These are phyloP conservation scores for Pogoniulus pusillus DNA, from an alignment of 2,797 vertebrate genomes.

Conservation along the genomic window DNA sequence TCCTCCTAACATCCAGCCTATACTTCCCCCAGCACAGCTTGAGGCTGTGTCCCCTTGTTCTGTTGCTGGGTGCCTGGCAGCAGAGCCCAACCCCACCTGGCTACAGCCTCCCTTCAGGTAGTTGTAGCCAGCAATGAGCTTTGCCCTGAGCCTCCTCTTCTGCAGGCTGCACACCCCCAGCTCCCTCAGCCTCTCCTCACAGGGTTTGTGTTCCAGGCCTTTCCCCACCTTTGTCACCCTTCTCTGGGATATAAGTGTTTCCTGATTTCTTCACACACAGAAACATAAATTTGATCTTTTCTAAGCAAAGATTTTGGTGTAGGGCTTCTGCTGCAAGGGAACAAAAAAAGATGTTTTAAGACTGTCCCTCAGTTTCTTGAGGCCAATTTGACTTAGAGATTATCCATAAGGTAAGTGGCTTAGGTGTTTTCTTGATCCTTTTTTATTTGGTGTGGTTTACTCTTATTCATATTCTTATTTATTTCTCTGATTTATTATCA, in stretches of 20 bases:
- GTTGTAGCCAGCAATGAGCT: too few relatives aligned
- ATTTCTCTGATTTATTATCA: background rate
- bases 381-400: background rate
- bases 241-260: background rate
- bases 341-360: background rate
- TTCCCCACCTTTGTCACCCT: too few relatives aligned
- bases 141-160: too few relatives aligned
- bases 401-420: background rate
- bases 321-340: background rate
- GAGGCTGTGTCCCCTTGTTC: too few relatives aligned
- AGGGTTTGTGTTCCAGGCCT: too few relatives aligned
- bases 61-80: too few relatives aligned
- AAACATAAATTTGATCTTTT: background rate
- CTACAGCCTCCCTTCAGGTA: too few relatives aligned
- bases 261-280: background rate
- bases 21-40: too few relatives aligned
- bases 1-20: too few relatives aligned
- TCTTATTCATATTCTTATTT: background rate
- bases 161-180: too few relatives aligned
- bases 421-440: background rate
- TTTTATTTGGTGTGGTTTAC: background rate
- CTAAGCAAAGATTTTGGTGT: background rate
- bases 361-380: background rate
- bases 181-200: too few relatives aligned
- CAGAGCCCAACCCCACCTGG: too few relatives aligned